A percentile compares a stretch with the other conserved stretches of the same genome.
phyloP scores from a whole-genome alignment of 2,888 invertebrate genomes.

The Platycheirus albimanus region DNA sequence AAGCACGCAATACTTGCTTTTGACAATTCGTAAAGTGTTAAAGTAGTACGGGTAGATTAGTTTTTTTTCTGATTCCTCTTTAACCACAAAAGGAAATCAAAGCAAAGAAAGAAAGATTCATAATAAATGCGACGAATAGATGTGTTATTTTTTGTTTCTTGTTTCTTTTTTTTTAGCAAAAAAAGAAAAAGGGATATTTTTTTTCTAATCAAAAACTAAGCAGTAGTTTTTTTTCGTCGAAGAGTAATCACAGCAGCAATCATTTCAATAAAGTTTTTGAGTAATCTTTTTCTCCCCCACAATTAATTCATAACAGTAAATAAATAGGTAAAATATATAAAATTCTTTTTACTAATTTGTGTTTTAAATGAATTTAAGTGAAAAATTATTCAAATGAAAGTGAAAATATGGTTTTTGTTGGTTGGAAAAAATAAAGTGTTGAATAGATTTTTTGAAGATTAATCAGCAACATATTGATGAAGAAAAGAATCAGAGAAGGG shows the following conservation, averaged over 20 bases:
- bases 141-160: not conserved
- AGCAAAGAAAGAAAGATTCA: constrained; percentile 20
- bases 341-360: not conserved
- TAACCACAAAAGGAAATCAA: constrained; percentile 28
- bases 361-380: constrained; percentile 3
- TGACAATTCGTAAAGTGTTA: constrained; percentile 38
- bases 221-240: constrained; percentile 71
- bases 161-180: not conserved
- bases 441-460: constrained; percentile 38
- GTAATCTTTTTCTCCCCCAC: constrained; percentile 49
- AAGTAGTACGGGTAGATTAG: constrained; percentile 15
- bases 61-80: constrained; percentile 24
- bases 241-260: constrained; percentile 62
- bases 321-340: constrained; percentile 50
- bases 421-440: constrained; percentile 12
- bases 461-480: constrained; percentile 47
- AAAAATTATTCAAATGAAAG: not conserved
- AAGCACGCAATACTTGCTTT: constrained; percentile 13
- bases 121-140: constrained; percentile 33
- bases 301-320: constrained; percentile 45
- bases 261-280: constrained; percentile 50
- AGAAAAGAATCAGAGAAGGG: constrained; percentile 34
- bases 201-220: constrained; percentile 67
- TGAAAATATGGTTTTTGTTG: constrained; percentile 12
- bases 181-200: constrained; percentile 50